These are phyloP conservation scores for Zoanthus solanderi DNA, from an alignment of 92 coral and sea anemone genomes.

Conservation along the genomic window DNA sequence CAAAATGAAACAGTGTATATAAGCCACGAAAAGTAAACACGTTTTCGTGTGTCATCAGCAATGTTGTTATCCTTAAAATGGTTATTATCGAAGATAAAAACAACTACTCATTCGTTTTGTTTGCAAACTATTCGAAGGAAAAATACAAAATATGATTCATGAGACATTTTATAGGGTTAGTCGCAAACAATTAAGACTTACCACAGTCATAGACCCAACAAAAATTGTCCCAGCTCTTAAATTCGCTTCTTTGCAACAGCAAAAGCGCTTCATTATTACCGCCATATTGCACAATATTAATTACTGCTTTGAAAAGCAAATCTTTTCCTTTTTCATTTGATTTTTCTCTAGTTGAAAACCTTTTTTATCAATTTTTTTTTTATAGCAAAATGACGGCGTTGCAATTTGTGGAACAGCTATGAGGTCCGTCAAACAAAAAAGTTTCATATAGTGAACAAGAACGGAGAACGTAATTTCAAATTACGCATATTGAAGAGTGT, in stretches of 20 bases:
- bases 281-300: conserved; percentile 1
- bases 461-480: background rate
- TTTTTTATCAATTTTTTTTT: background rate
- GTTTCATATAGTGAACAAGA: background rate
- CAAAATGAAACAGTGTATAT: too few species aligned
- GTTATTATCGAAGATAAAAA: background rate
- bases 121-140: background rate
- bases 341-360: background rate
- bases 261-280: conserved; percentile 21
- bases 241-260: conserved; percentile 17
- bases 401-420: background rate
- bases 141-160: background rate
- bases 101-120: background rate
- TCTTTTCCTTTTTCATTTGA: background rate
- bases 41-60: background rate
- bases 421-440: background rate
- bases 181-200: background rate
- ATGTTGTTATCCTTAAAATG: background rate
- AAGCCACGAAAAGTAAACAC: too few species aligned
- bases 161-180: background rate
- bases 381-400: background rate
- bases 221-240: background rate
- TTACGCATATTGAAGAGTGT: background rate
- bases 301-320: background rate
- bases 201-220: background rate